Percentiles rank a stretch among this genome's conserved stretches.
Evolutionary conservation across 2,113 vertebrate genomes (phyloP).

Genomic region (Eonycteris spelaea): DNA sequence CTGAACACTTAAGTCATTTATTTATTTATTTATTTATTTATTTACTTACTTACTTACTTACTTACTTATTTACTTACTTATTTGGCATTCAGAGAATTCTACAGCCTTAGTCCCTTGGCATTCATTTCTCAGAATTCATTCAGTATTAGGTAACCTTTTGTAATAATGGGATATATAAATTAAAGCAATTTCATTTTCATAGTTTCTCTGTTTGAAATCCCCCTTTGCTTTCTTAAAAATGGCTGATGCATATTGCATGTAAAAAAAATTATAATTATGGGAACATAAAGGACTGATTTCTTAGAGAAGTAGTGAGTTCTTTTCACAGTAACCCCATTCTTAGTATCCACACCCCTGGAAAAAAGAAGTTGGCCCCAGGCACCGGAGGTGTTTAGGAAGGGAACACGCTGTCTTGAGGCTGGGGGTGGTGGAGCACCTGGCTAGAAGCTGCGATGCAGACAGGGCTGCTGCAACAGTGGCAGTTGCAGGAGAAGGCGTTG

Average conservation of each 20-base stretch:
- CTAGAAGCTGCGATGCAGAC: rapidly evolving
- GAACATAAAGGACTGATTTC: background rate
- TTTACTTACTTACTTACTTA: background rate
- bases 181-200: conserved; percentile 65
- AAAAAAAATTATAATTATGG: conserved; percentile 50
- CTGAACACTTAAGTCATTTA: conserved; percentile 10
- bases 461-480: rapidly evolving
- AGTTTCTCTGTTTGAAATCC: conserved; percentile 58
- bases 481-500: background rate
- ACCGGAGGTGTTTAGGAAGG: background rate
- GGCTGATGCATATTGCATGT: conserved; percentile 33
- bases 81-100: conserved; percentile 28
- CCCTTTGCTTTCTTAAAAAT: conserved; percentile 65
- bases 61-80: conserved; percentile 44
- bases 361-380: background rate
- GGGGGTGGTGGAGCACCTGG: rapidly evolving
- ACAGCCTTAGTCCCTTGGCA: background rate
- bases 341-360: background rate
- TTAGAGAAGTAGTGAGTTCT: background rate
- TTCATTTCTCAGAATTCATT: no score
- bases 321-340: background rate
- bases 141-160: no score
- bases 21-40: conserved; percentile 40
- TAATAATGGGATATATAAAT: no score
- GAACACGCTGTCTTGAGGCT: background rate